A percentile compares a stretch with the other conserved stretches of the same genome.
Conservation (phyloP, 2,888 invertebrate genomes). For the Chymomyza procnemis region DNA sequence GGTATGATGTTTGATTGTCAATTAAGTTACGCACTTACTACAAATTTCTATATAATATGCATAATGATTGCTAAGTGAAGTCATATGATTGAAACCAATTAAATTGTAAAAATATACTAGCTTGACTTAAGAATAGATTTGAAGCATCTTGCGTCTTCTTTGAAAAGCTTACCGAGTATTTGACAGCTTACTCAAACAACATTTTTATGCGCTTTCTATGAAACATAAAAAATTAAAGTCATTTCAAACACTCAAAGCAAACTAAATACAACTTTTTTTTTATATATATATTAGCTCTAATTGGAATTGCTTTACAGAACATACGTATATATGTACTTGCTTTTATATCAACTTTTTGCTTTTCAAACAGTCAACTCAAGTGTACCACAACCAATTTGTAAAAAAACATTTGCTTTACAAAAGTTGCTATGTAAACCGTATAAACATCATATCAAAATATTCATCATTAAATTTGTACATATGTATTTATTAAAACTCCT, state of each 20-base stretch:
- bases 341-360: constrained; percentile 8
- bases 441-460: neutral
- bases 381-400: neutral
- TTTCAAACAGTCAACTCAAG: constrained; percentile 1
- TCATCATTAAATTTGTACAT: constrained; percentile 18
- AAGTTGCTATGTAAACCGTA: constrained; percentile 55
- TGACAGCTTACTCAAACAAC: too few relatives aligned
- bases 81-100: too few relatives aligned
- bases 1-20: too few relatives aligned
- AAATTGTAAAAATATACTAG: too few relatives aligned
- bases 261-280: neutral
- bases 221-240: neutral
- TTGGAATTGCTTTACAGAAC: constrained; percentile 47
- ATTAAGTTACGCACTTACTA: too few relatives aligned
- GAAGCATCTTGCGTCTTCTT: too few relatives aligned
- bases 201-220: too few relatives aligned
- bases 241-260: neutral
- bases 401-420: constrained; percentile 39
- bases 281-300: constrained; percentile 40
- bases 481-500: constrained; percentile 18
- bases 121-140: too few relatives aligned
- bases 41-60: too few relatives aligned
- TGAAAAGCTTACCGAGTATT: too few relatives aligned
- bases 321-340: too few relatives aligned
- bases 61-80: too few relatives aligned